Evolutionary conservation across 2,797 vertebrate species (phyloP).

Genomic region (Onychomys arenicola): DNA sequence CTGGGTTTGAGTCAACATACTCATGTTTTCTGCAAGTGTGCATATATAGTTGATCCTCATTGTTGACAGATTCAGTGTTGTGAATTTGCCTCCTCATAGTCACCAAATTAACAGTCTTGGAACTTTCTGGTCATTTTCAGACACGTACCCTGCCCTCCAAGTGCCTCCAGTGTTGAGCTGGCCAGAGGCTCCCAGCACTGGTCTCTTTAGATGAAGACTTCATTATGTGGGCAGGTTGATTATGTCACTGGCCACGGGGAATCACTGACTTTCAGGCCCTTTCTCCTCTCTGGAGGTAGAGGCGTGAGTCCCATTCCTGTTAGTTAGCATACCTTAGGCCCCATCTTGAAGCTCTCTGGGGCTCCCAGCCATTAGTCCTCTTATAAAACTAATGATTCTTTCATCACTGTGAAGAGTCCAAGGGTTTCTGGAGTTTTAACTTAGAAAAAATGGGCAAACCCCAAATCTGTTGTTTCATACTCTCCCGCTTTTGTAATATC

Average conservation of each 20-base stretch:
- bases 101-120: not conserved
- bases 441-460: not conserved
- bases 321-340: not conserved
- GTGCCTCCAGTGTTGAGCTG: not conserved
- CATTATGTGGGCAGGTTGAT: not conserved
- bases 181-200: not conserved
- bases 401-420: not conserved
- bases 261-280: not conserved
- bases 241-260: not conserved
- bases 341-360: not conserved
- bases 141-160: not conserved
- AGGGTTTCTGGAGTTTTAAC: not conserved
- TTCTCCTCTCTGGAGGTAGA: not conserved
- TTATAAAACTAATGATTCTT: not conserved
- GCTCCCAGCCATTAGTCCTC: not conserved
- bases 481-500: not conserved
- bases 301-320: not conserved
- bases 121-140: constrained; percentile 10
- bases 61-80: constrained; percentile 7
- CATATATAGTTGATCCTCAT: not conserved
- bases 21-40: constrained; percentile 10
- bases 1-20: not conserved
- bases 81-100: not conserved
- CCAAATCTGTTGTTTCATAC: not conserved
- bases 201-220: not conserved